Conservation (phyloP, 2,888 invertebrate genomes). For the Athetis lepigone region DNA sequence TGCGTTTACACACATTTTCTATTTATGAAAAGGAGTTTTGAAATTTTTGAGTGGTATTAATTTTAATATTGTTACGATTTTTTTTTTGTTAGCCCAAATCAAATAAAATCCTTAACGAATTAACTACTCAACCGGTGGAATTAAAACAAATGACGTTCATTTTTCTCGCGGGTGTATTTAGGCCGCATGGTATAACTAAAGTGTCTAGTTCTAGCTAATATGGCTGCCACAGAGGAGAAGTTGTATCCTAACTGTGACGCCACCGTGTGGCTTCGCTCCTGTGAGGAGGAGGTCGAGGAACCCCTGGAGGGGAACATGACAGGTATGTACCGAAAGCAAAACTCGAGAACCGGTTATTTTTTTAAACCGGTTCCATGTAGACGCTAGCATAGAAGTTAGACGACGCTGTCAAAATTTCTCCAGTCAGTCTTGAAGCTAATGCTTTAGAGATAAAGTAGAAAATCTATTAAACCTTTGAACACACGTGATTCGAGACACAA, state of each 20-base stretch:
- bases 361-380: no score
- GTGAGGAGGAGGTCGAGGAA: conserved; percentile 93
- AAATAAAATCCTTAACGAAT: conserved; percentile 22
- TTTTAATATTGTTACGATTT: not conserved
- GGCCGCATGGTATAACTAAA: conserved; percentile 36
- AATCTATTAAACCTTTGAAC: no score
- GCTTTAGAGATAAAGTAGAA: no score
- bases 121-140: conserved; percentile 45
- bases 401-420: no score
- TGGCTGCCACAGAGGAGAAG: conserved; percentile 74
- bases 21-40: conserved; percentile 30
- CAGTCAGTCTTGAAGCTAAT: no score
- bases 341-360: no score
- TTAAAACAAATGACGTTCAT: conserved; percentile 31
- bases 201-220: conserved; percentile 65
- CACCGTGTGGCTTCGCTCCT: conserved; percentile 95
- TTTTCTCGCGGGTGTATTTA: conserved; percentile 9
- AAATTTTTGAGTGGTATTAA: conserved; percentile 23
- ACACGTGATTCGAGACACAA: no score
- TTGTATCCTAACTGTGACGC: conserved; percentile 93
- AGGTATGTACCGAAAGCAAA: conserved; percentile 87
- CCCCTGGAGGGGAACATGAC: conserved; percentile 92
- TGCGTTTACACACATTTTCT: conserved; percentile 26
- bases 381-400: no score
- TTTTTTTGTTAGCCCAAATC: no score